Conservation (phyloP, 1,140 invertebrate genomes). For the Pissodes strobi region DNA sequence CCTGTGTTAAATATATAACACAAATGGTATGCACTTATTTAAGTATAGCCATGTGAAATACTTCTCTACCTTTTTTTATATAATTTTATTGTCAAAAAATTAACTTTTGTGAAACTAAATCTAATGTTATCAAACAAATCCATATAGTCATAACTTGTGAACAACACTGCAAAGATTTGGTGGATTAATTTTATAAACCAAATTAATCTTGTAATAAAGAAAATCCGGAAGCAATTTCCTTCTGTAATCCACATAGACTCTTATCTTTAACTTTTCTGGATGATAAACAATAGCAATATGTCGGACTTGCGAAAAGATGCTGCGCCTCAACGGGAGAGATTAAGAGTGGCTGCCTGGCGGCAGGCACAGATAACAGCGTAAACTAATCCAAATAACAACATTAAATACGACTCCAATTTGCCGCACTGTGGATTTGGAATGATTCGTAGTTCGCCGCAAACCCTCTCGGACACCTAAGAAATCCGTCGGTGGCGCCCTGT, state of each 20-base stretch:
- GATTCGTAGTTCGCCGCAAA: constrained; percentile 48
- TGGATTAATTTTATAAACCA: no score
- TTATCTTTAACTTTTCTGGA: constrained; percentile 31
- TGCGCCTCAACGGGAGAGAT: constrained; percentile 39
- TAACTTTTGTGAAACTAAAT: no score
- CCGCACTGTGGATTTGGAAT: constrained; percentile 57
- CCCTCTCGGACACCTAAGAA: constrained; percentile 45
- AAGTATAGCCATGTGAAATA: no score
- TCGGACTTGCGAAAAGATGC: constrained; percentile 15
- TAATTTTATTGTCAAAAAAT: no score
- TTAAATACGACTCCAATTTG: constrained; percentile 59
- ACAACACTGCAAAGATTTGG: no score
- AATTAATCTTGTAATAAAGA: constrained; percentile 28
- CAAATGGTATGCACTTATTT: no score
- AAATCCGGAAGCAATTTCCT: constrained; percentile 30
- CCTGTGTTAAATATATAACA: no score
- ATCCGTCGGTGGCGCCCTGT: constrained; percentile 37
- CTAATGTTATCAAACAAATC: no score
- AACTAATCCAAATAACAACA: constrained; percentile 58
- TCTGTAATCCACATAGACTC: constrained; percentile 13
- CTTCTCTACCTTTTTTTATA: no score
- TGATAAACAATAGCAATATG: constrained; percentile 40
- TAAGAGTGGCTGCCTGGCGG: constrained; percentile 47
- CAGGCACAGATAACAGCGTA: constrained; percentile 50
- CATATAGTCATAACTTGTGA: no score